These are phyloP conservation scores for Peromyscus melanophrys DNA, from an alignment of 2,797 vertebrate species.

Conservation along the genomic window DNA sequence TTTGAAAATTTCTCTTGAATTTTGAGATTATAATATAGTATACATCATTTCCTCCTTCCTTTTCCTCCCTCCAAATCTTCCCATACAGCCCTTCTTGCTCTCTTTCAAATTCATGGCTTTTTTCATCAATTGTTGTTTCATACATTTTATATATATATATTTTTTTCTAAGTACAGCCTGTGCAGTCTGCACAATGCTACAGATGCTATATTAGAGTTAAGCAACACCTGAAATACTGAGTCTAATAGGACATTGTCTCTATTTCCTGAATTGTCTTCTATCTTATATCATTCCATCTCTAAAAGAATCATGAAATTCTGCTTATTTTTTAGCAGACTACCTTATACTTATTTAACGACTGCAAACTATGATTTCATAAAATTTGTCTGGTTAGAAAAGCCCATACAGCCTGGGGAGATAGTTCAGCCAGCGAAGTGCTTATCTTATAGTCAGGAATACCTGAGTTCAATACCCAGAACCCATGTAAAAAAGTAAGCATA, in stretches of 20 bases:
- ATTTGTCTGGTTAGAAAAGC: not conserved
- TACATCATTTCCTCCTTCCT: not conserved
- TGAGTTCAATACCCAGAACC: not conserved
- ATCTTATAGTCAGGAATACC: not conserved
- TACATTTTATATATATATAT: not conserved
- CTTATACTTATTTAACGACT: not conserved
- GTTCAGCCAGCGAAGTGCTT: not conserved
- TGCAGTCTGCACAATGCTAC: not conserved
- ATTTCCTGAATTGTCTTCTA: constrained; percentile 42
- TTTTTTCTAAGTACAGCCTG: not conserved
- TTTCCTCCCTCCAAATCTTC: not conserved
- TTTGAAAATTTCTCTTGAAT: not conserved
- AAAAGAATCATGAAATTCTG: constrained; percentile 50
- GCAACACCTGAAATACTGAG: not conserved
- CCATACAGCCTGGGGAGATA: not conserved
- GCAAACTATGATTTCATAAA: constrained; percentile 58
- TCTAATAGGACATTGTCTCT: constrained; percentile 41
- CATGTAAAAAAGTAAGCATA: not conserved
- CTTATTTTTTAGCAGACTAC: not conserved
- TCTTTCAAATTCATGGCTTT: not conserved
- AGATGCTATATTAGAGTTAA: constrained; percentile 23
- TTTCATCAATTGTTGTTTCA: not conserved
- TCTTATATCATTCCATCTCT: constrained; percentile 42
- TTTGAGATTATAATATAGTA: not conserved
- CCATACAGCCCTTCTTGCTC: not conserved